Percentiles rank a stretch among this genome's conserved stretches.
Evolutionary conservation across 2,797 vertebrate genomes (phyloP).

Genomic region (Eulemur coronatus): DNA sequence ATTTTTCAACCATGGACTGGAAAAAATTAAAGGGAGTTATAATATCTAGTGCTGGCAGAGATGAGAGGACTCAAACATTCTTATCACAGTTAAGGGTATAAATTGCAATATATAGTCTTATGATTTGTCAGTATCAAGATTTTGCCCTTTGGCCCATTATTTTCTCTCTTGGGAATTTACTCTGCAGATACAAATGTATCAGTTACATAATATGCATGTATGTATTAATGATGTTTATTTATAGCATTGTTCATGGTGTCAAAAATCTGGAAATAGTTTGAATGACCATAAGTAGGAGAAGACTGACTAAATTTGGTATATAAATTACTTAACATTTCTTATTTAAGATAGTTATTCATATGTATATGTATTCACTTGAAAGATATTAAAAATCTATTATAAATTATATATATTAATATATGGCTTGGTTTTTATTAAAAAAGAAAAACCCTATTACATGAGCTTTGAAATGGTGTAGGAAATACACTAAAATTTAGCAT

Average conservation of each 20-base stretch:
- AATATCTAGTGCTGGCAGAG: background rate
- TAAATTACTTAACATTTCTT: background rate
- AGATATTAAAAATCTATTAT: background rate
- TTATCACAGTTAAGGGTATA: background rate
- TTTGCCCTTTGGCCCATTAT: slow-evolving; percentile 4
- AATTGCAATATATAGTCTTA: background rate
- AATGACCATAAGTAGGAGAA: background rate
- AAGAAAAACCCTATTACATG: background rate
- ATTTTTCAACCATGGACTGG: background rate
- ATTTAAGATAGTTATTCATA: background rate
- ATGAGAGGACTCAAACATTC: background rate
- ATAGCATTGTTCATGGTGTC: background rate
- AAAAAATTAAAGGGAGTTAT: slow-evolving; percentile 9
- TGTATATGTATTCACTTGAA: background rate
- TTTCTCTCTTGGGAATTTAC: background rate
- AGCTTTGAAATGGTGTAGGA: slow-evolving; percentile 24
- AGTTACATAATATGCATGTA: background rate
- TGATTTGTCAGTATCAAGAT: background rate
- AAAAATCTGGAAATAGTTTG: background rate
- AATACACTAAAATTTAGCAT: slow-evolving; percentile 1
- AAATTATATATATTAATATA: background rate
- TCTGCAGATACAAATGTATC: background rate
- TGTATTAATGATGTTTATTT: background rate
- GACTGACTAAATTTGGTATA: background rate
- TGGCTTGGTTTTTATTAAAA: background rate